phyloP scores from a whole-genome alignment of 2,888 invertebrate genomes.

The Cantharis lateralis region DNA sequence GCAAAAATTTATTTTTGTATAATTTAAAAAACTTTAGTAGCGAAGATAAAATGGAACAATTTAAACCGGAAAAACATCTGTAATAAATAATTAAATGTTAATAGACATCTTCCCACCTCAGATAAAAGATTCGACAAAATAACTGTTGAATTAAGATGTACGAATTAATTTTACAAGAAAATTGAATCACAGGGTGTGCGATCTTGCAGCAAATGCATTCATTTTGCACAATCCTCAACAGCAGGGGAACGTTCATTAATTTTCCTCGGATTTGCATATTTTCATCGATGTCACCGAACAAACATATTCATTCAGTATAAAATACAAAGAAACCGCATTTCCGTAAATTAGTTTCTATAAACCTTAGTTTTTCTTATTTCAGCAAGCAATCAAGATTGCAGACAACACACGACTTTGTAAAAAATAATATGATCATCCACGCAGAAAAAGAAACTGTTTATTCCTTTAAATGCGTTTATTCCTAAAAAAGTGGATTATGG shows the following conservation, averaged over 20 bases:
- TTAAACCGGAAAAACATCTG: neutral
- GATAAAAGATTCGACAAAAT: constrained; percentile 19
- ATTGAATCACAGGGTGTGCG: constrained; percentile 40
- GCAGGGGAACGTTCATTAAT: constrained; percentile 43
- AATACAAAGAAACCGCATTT: neutral
- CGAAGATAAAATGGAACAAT: neutral
- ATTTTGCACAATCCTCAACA: constrained; percentile 38
- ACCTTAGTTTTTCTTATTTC: neutral
- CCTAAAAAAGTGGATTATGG: neutral
- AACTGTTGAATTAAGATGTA: constrained; percentile 23
- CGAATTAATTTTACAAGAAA: constrained; percentile 34
- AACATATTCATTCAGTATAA: neutral
- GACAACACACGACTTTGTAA: neutral
- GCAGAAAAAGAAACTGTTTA: neutral
- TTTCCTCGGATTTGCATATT: constrained; percentile 24
- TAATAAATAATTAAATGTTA: constrained; percentile 12
- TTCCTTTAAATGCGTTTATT: neutral
- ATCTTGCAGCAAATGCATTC: constrained; percentile 46
- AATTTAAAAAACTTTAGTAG: neutral
- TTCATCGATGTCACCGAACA: neutral
- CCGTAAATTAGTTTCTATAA: neutral
- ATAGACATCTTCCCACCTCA: neutral
- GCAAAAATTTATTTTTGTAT: neutral
- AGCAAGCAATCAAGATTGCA: neutral
- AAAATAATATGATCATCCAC: neutral